Percentiles rank a stretch among this genome's conserved stretches.
Evolutionary conservation across 2,888 invertebrate species (phyloP).

Genomic region (Mantis religiosa): DNA sequence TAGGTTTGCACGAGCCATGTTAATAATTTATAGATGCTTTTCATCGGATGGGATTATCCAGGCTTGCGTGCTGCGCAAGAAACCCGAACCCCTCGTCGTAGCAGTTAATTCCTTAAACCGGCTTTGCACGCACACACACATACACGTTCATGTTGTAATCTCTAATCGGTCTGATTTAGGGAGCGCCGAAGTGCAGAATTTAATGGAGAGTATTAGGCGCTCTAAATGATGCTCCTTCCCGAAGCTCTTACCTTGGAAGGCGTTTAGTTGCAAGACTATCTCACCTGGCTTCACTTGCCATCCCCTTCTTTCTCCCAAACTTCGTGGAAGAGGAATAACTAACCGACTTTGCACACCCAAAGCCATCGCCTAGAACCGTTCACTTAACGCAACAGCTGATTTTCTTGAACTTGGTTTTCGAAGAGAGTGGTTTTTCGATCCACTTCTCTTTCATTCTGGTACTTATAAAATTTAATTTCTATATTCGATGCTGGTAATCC

Average conservation of each 20-base stretch:
- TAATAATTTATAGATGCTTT: not conserved
- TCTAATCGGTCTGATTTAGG: slow-evolving; percentile 3
- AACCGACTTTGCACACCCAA: no score
- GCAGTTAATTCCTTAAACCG: not conserved
- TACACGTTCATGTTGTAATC: not conserved
- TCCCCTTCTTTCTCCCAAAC: not conserved
- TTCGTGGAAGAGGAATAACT: not conserved
- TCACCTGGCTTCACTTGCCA: not conserved
- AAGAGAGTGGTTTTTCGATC: no score
- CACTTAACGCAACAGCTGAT: no score
- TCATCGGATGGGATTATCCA: not conserved
- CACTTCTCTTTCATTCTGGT: no score
- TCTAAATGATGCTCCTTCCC: not conserved
- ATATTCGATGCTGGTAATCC: no score
- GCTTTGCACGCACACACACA: not conserved
- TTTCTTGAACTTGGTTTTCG: no score
- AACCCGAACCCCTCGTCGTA: not conserved
- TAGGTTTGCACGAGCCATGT: not conserved
- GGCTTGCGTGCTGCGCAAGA: not conserved
- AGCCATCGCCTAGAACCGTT: no score
- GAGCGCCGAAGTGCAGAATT: not conserved
- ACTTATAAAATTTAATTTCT: no score
- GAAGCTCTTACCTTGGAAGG: not conserved
- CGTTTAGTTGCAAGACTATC: not conserved
- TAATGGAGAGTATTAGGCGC: not conserved